phyloP scores from a whole-genome alignment of 2,113 vertebrate genomes.

The Malurus cyaneus region DNA sequence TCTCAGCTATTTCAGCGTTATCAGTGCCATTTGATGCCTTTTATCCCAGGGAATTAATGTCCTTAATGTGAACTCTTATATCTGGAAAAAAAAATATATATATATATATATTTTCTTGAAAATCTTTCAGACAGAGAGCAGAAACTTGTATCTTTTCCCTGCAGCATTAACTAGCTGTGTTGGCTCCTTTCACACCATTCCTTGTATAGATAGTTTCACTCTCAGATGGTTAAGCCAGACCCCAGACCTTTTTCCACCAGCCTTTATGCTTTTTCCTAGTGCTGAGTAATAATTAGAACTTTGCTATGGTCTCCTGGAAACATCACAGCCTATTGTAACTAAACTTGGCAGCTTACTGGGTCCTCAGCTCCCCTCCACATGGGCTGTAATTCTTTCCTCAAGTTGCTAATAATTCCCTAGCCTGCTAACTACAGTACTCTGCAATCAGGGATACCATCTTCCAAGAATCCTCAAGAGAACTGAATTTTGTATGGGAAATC shows the following conservation, averaged over 20 bases:
- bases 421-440: not conserved
- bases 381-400: not conserved
- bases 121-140: not conserved
- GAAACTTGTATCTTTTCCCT: not conserved
- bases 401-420: not conserved
- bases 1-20: not conserved
- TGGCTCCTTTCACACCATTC: not conserved
- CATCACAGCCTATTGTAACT: not conserved
- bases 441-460: not conserved
- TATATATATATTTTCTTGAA: not conserved
- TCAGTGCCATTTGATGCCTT: not conserved
- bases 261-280: not conserved
- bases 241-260: not conserved
- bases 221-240: not conserved
- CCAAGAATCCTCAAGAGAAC: not conserved
- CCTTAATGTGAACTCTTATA: not conserved
- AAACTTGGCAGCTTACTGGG: not conserved
- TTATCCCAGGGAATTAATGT: not conserved
- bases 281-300: not conserved
- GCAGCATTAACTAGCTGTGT: not conserved
- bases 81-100: not conserved
- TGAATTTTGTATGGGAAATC: not conserved
- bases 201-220: not conserved
- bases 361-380: not conserved
- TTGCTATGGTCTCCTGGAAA: not conserved